Conservation (phyloP, 2,113 vertebrate species). For the Ctenomys sociabilis region DNA sequence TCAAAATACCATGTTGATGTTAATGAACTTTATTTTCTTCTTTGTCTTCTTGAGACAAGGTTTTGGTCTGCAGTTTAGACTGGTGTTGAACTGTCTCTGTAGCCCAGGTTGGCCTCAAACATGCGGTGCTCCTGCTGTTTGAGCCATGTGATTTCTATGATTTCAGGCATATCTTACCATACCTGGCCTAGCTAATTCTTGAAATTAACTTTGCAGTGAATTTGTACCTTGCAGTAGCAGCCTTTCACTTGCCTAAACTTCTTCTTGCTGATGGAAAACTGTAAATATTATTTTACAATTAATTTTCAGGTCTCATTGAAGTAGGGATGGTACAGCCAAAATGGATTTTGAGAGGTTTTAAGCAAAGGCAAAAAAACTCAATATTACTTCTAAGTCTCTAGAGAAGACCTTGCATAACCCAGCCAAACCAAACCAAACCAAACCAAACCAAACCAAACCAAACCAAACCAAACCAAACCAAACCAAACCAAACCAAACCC, state of each 20-base stretch:
- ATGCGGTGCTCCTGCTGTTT: background rate
- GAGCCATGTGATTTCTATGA: too few relatives aligned
- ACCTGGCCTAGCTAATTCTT: too few relatives aligned
- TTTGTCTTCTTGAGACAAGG: background rate
- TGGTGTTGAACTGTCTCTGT: background rate
- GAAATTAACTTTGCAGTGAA: background rate
- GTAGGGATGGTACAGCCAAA: background rate
- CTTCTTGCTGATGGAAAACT: background rate
- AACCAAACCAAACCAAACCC: background rate
- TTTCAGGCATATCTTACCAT: too few relatives aligned
- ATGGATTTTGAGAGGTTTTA: background rate
- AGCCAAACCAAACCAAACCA: background rate
- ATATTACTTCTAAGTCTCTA: background rate
- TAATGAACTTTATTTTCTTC: background rate
- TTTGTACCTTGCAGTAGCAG: background rate
- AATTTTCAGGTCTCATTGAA: background rate
- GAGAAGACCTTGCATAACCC: too few relatives aligned
- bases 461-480: background rate
- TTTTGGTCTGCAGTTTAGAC: background rate
- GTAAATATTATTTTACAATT: background rate
- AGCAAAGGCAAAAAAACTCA: conserved; percentile 13
- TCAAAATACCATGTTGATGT: background rate
- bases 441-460: background rate
- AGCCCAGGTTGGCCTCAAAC: background rate
- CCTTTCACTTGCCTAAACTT: background rate